phyloP scores from a whole-genome alignment of 2,797 vertebrate species.

The Prunella strophiata region DNA sequence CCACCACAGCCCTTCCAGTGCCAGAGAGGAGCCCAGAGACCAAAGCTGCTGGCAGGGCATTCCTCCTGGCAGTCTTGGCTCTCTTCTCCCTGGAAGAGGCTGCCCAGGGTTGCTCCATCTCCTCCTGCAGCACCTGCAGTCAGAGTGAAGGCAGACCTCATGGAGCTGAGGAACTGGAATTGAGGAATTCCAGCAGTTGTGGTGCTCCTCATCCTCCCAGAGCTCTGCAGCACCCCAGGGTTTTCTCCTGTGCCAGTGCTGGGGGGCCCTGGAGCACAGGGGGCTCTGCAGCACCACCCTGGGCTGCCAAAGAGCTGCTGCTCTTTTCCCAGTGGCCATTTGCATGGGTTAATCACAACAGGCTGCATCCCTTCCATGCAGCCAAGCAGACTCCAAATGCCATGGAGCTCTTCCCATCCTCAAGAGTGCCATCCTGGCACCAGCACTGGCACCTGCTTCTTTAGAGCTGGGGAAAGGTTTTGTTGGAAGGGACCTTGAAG shows the following conservation, averaged over 20 bases:
- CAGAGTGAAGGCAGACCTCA: accelerated
- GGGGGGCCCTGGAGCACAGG: accelerated
- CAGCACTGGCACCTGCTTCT: too few relatives aligned
- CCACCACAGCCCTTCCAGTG: not conserved
- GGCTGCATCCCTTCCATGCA: accelerated
- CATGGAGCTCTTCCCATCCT: not conserved
- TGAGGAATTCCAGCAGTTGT: not conserved
- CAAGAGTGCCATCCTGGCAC: not conserved
- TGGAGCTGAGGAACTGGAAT: not conserved
- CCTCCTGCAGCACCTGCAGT: not conserved
- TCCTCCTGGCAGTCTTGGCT: not conserved
- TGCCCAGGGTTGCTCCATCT: not conserved
- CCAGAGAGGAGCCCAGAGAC: not conserved
- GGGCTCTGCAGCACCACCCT: not conserved
- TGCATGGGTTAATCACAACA: accelerated
- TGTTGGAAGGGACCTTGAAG: not conserved
- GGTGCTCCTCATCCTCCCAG: not conserved
- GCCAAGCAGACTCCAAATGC: not conserved
- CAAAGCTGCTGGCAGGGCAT: not conserved
- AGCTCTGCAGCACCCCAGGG: not conserved
- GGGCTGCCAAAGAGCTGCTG: too few relatives aligned
- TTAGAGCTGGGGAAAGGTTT: not conserved
- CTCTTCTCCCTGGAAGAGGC: not conserved
- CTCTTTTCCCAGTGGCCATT: accelerated
- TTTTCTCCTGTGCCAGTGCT: not conserved